phyloP scores from a whole-genome alignment of 2,797 vertebrate genomes.

The Muscicapa striata region DNA sequence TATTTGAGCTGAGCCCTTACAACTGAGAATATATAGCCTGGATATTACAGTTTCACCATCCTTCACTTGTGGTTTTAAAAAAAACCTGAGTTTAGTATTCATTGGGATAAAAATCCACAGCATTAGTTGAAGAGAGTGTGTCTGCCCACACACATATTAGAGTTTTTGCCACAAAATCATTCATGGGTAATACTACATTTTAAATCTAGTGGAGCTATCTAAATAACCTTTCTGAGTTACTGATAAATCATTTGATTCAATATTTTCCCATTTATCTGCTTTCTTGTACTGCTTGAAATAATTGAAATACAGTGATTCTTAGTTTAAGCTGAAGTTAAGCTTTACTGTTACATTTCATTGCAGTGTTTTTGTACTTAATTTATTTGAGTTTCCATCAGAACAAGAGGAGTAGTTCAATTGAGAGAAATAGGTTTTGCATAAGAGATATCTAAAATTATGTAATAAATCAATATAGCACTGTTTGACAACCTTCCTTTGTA shows the following conservation, averaged over 20 bases:
- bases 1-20: not conserved
- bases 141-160: not conserved
- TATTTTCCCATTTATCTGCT: not conserved
- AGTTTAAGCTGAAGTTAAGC: not conserved
- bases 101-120: not conserved
- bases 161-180: not conserved
- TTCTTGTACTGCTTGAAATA: not conserved
- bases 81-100: not conserved
- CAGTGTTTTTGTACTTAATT: not conserved
- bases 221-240: not conserved
- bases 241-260: not conserved
- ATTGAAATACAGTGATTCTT: not conserved
- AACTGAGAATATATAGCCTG: not conserved
- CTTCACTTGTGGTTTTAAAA: not conserved
- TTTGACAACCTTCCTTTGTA: not conserved
- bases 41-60: not conserved
- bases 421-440: not conserved
- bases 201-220: not conserved
- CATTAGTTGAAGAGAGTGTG: not conserved
- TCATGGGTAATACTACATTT: not conserved
- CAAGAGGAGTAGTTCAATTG: not conserved
- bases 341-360: not conserved
- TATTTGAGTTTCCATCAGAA: not conserved
- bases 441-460: not conserved
- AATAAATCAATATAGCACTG: not conserved